A percentile compares a stretch with the other conserved stretches of the same genome.
Conservation (phyloP, 2,797 vertebrate species). For the Ctenosaura bakeri region DNA sequence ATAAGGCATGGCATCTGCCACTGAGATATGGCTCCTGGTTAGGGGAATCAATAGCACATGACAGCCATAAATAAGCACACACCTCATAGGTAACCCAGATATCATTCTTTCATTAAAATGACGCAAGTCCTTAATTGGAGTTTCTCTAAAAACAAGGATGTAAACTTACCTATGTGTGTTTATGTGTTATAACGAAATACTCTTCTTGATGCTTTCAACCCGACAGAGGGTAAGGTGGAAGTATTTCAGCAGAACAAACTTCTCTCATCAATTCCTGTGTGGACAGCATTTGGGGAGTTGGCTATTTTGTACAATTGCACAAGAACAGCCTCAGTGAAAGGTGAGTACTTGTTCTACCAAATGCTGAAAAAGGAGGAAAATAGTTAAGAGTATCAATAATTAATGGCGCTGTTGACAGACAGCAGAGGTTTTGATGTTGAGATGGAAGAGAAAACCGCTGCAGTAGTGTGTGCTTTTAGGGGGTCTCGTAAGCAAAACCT, state of each 20-base stretch:
- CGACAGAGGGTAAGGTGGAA: constrained; percentile 90
- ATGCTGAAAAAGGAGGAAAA: fast-evolving
- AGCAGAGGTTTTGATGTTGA: neutral
- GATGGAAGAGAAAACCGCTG: neutral
- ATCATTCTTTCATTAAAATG: neutral
- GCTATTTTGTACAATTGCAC: constrained; percentile 96
- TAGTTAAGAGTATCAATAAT: neutral
- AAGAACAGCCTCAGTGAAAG: constrained; percentile 92
- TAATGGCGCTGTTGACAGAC: neutral
- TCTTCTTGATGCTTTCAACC: constrained; percentile 35
- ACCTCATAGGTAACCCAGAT: neutral
- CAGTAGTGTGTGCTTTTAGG: too few species aligned
- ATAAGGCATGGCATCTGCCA: neutral
- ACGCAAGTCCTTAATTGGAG: too few species aligned
- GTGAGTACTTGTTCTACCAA: constrained; percentile 72
- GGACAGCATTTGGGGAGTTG: constrained; percentile 94
- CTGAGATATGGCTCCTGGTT: neutral
- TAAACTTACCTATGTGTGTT: neutral
- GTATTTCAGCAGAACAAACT: constrained; percentile 92
- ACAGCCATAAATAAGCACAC: neutral
- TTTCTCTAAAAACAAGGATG: neutral
- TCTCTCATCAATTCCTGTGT: constrained; percentile 87
- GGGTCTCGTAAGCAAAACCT: neutral
- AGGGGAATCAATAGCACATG: neutral
- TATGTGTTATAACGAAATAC: neutral